Evolutionary conservation across 2,113 vertebrate species (phyloP).

Genomic region (Salvelinus alpinus): DNA sequence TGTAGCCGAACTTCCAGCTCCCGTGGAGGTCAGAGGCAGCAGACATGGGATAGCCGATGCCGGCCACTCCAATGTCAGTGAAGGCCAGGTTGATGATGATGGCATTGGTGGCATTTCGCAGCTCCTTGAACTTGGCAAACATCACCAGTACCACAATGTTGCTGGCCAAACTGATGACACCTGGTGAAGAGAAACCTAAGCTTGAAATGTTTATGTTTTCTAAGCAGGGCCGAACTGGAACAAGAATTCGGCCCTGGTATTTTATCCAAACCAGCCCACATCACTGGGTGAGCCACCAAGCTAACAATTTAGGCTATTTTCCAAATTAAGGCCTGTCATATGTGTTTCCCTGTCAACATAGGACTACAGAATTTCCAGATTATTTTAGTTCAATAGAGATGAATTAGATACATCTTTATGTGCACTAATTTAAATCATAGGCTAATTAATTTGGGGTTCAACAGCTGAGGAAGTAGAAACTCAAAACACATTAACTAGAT

Average conservation of each 20-base stretch:
- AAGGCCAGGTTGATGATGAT: slow-evolving; percentile 95
- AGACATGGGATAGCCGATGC: slow-evolving; percentile 98
- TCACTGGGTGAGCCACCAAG: too few species aligned
- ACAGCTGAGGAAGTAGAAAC: too few species aligned
- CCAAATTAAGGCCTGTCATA: too few species aligned
- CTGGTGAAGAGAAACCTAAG: slow-evolving; percentile 65
- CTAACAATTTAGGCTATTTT: too few species aligned
- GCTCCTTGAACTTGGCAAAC: slow-evolving; percentile 91
- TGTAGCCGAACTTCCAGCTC: slow-evolving; percentile 93
- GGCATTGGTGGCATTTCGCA: slow-evolving; percentile 91
- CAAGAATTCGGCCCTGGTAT: too few species aligned
- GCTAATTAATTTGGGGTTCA: too few species aligned
- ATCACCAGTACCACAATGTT: slow-evolving; percentile 91
- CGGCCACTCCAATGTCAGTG: slow-evolving; percentile 94
- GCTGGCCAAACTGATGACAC: slow-evolving; percentile 87
- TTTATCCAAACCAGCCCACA: too few species aligned
- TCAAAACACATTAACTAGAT: too few species aligned
- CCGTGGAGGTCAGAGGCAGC: slow-evolving; percentile 94
- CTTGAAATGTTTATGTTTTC: background rate
- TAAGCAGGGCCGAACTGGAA: too few species aligned
- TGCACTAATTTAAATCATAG: background rate
- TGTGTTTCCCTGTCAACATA: too few species aligned
- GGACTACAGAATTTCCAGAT: too few species aligned
- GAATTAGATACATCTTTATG: background rate
- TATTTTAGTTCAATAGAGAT: background rate